Base-by-base conservation (phyloP, 2,888 invertebrate genomes). In the Dicyrtomina minuta region DNA sequence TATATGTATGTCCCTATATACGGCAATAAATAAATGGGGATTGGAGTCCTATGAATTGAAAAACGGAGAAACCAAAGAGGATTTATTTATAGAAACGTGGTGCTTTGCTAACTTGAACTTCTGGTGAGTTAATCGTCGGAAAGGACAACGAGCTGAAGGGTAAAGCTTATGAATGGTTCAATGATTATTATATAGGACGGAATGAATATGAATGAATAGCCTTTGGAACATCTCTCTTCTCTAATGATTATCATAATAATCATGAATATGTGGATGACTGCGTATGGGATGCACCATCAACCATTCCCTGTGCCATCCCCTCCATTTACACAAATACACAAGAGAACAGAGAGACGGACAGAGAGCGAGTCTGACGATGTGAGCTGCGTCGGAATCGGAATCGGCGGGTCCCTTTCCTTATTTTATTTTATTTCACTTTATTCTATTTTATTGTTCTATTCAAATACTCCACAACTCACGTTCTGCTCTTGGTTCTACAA, bases 251-350 rank as follows among this genome's bases (percentile, higher is more conserved):
- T 46, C 41, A 61, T 61, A 61, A 44, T 44, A 61, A 61, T 61
- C 44, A 61, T 61, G 61, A 61, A 61, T 61, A 61, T 61, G 61
- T 46, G 61, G 61, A 41, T 61, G 61, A 61, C 61, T 61, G 61
- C 10, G 46, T 46, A 46, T 46, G 27, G 26, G 46, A 61, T 26
- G 46, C 61, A 56, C 56, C 33, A 56, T 12, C 56, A 26, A 26
- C 33, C 27, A 15, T 56, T 1, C 56, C n/a, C n/a, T 6, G n/a
- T 56, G 27, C 15, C 56, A 56, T 27, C 13, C 15, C 13, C 15
- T n/a, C 33, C 33, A 33, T 33, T 33, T 33, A 33, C 33, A 33
- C 33, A 33, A 33, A 33, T 8, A 33, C 33, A 33, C 3, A 33
- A 33, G 3, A 33, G 33, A 33, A 33, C 33, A 33, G 33, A 33